These are phyloP conservation scores for Euborellia annulipes DNA, from an alignment of 1,140 invertebrate genomes.

Conservation along the genomic window DNA sequence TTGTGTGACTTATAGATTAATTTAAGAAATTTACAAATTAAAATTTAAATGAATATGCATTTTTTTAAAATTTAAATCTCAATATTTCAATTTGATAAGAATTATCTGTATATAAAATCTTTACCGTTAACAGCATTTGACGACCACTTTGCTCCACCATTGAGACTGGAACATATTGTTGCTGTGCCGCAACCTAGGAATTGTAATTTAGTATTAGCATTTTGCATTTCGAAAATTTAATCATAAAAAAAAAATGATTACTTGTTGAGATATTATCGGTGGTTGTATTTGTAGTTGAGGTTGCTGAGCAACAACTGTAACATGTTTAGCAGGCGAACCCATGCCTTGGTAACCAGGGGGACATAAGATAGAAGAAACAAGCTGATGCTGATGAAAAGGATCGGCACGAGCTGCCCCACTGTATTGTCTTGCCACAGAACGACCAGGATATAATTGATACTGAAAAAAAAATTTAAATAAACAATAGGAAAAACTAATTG, in stretches of 20 bases:
- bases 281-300: conserved; percentile 47
- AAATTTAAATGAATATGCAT: too few relatives aligned
- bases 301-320: conserved; percentile 66
- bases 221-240: neutral
- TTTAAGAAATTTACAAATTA: too few relatives aligned
- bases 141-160: conserved; percentile 61
- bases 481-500: too few relatives aligned
- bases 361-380: conserved; percentile 84
- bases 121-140: conserved; percentile 47
- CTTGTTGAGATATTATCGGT: conserved; percentile 48
- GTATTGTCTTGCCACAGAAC: conserved; percentile 48
- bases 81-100: too few relatives aligned
- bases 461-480: conserved; percentile 29
- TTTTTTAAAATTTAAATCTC: too few relatives aligned
- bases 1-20: neutral
- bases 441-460: conserved; percentile 78
- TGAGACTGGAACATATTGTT: conserved; percentile 82
- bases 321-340: conserved; percentile 71
- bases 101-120: conserved; percentile 13
- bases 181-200: conserved; percentile 37
- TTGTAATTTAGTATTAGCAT: neutral
- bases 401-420: conserved; percentile 41
- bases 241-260: conserved; percentile 21
- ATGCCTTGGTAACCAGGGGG: conserved; percentile 68
- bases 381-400: conserved; percentile 62